These are phyloP conservation scores for Parasteatoda lunata DNA, from an alignment of 2,888 invertebrate genomes.

Conservation along the genomic window DNA sequence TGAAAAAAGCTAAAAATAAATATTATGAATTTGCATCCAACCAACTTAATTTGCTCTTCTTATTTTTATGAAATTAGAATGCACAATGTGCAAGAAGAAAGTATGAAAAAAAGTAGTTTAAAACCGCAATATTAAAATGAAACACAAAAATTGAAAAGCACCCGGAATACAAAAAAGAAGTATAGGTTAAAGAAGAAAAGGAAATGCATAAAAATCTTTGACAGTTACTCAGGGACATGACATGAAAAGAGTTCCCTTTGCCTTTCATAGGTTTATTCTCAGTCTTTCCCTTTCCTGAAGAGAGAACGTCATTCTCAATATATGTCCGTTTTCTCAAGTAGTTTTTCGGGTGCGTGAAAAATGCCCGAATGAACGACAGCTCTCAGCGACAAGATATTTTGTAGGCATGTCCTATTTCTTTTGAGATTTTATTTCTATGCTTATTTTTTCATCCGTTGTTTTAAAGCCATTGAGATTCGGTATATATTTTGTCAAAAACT, in stretches of 20 bases:
- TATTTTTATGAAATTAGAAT: no score
- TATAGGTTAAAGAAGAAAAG: constrained; percentile 10
- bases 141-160: constrained; percentile 19
- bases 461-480: background rate
- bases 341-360: constrained; percentile 23
- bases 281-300: constrained; percentile 23
- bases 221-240: constrained; percentile 65
- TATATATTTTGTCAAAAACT: no score
- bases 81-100: no score
- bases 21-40: no score
- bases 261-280: constrained; percentile 52
- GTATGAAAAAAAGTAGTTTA: no score
- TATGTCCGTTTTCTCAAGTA: constrained; percentile 47
- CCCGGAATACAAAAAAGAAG: constrained; percentile 23
- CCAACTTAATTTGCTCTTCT: no score
- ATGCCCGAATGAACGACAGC: constrained; percentile 31
- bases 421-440: background rate
- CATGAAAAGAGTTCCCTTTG: constrained; percentile 54
- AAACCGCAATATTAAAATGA: background rate
- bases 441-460: background rate
- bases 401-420: constrained; percentile 3
- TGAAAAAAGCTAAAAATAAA: no score
- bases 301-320: constrained; percentile 58
- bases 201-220: constrained; percentile 59
- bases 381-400: constrained; percentile 7